Evolutionary conservation across 2,888 invertebrate genomes (phyloP).

Genomic region (Cataglyphis rosenhaueri): DNA sequence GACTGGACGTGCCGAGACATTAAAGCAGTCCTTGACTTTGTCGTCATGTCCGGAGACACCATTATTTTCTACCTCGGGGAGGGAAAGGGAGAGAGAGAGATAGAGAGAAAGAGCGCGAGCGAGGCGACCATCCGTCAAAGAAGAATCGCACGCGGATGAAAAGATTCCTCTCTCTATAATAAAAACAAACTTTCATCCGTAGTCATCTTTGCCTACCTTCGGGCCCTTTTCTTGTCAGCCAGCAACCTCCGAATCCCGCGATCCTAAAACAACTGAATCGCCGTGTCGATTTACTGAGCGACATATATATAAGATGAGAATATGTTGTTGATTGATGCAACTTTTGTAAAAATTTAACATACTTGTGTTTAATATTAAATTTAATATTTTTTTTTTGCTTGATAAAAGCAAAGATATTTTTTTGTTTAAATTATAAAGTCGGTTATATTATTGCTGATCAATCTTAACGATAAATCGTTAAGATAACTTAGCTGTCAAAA

Average conservation of each 20-base stretch:
- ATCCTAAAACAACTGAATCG: slow-evolving; percentile 79
- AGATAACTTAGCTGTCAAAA: slow-evolving; percentile 19
- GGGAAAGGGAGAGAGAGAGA: background rate
- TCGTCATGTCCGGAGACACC: slow-evolving; percentile 57
- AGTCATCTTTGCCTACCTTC: slow-evolving; percentile 55
- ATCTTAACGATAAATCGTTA: slow-evolving; percentile 9
- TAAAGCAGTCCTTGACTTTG: slow-evolving; percentile 68
- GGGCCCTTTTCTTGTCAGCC: slow-evolving; percentile 65
- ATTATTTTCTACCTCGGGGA: slow-evolving; percentile 73
- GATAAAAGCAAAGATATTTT: background rate
- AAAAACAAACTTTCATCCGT: slow-evolving; percentile 78
- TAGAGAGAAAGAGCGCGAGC: slow-evolving; percentile 27
- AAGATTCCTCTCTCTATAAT: slow-evolving; percentile 69
- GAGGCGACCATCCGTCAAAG: slow-evolving; percentile 71
- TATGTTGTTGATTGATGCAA: slow-evolving; percentile 20
- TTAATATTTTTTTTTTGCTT: background rate
- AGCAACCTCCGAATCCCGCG: slow-evolving; percentile 66
- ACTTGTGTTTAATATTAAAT: slow-evolving; percentile 6
- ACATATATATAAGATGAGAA: background rate
- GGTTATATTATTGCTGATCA: background rate
- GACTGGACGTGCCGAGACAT: slow-evolving; percentile 71
- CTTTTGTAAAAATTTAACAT: slow-evolving; percentile 9
- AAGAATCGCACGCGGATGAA: slow-evolving; percentile 67
- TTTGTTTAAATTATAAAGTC: background rate
- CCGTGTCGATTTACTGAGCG: background rate